These are phyloP conservation scores for Atrichornis clamosus DNA, from an alignment of 2,113 vertebrate species.

Conservation along the genomic window DNA sequence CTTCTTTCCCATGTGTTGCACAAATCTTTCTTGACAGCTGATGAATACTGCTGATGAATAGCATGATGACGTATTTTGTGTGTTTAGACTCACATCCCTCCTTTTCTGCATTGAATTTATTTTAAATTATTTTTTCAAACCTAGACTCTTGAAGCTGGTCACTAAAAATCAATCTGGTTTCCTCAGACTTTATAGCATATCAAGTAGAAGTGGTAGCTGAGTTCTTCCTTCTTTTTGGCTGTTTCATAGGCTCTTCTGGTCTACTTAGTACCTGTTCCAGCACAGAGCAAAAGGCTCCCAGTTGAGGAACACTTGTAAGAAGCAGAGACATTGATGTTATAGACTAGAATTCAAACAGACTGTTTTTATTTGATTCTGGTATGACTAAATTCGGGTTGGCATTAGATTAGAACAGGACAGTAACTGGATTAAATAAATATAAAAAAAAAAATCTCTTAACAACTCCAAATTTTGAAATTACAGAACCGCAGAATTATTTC, in stretches of 20 bases:
- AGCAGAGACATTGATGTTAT: background rate
- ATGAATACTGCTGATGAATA: background rate
- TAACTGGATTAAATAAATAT: background rate
- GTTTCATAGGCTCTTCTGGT: background rate
- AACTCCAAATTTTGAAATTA: background rate
- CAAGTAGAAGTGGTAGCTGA: background rate
- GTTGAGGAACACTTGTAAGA: background rate
- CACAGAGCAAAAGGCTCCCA: background rate
- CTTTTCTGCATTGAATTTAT: background rate
- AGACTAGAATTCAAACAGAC: background rate
- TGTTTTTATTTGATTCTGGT: background rate
- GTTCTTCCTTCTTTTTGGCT: background rate
- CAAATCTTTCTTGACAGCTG: background rate
- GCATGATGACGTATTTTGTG: background rate
- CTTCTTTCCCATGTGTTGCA: background rate
- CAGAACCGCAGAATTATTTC: background rate
- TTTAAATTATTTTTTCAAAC: too few species aligned
- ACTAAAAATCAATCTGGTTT: background rate
- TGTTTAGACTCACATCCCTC: background rate
- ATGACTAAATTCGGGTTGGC: background rate
- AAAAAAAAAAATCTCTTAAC: background rate
- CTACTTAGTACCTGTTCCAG: background rate
- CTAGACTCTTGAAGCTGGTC: background rate
- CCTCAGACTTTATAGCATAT: background rate
- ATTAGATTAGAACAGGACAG: background rate